These are phyloP conservation scores for Epinephelus coioides DNA, from an alignment of 2,797 vertebrate species.

Conservation along the genomic window DNA sequence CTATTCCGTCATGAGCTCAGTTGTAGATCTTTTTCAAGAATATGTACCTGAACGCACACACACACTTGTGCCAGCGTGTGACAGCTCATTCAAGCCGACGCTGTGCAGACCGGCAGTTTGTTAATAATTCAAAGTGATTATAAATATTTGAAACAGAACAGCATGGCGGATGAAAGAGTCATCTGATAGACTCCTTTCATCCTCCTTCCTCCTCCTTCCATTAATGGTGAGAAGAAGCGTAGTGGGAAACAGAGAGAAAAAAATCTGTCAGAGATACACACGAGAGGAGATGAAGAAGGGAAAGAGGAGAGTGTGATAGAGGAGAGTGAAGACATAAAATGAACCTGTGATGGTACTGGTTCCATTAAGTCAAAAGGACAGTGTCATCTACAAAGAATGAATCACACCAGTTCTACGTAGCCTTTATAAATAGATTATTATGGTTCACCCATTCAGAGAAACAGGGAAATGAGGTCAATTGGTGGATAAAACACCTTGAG, in stretches of 20 bases:
- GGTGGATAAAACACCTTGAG: neutral
- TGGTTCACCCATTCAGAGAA: neutral
- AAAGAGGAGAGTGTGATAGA: neutral
- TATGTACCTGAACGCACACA: neutral
- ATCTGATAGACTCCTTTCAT: slow-evolving; percentile 61
- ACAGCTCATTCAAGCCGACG: slow-evolving; percentile 49
- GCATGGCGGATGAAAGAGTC: slow-evolving; percentile 71
- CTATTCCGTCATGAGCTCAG: neutral
- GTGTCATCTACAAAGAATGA: slow-evolving; percentile 22
- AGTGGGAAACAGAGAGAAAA: slow-evolving; percentile 2
- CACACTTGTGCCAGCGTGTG: slow-evolving; percentile 9
- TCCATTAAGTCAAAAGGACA: neutral
- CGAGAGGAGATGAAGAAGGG: neutral
- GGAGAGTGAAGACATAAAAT: neutral
- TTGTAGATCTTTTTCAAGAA: too few relatives aligned
- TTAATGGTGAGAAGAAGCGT: slow-evolving; percentile 22
- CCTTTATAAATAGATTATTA: neutral
- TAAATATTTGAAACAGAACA: slow-evolving; percentile 76
- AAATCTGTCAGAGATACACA: neutral
- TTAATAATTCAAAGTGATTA: slow-evolving; percentile 77
- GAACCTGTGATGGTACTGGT: neutral
- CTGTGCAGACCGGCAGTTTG: slow-evolving; percentile 32
- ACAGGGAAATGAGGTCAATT: neutral
- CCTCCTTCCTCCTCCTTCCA: slow-evolving; percentile 5
- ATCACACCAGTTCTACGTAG: too few relatives aligned